phyloP scores from a whole-genome alignment of 1,140 invertebrate species.

The Onthophagus taurus region DNA sequence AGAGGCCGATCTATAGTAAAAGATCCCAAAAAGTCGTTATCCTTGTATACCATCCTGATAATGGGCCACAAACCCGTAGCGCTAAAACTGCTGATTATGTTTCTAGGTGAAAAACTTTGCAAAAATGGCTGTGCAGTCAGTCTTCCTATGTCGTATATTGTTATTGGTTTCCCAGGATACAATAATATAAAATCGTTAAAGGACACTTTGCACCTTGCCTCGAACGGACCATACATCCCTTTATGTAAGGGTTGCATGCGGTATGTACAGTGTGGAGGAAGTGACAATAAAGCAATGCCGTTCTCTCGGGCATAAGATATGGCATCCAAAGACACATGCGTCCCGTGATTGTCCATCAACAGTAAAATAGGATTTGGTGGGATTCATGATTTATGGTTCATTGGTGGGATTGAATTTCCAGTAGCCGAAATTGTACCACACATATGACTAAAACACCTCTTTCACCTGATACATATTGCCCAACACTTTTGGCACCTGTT shows the following conservation, averaged over 20 bases:
- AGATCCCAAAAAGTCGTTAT: neutral
- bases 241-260: conserved; percentile 38
- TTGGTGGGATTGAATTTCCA: conserved; percentile 30
- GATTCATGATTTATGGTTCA: conserved; percentile 7
- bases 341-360: conserved; percentile 17
- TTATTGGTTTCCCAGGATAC: no score
- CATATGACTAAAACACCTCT: conserved; percentile 30
- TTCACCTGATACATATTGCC: conserved; percentile 35
- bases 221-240: conserved; percentile 31
- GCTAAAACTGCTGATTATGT: conserved; percentile 19
- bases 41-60: conserved; percentile 9
- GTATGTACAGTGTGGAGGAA: conserved; percentile 35
- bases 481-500: conserved; percentile 35
- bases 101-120: conserved; percentile 18
- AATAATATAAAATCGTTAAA: conserved; percentile 27
- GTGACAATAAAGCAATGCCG: no score
- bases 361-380: conserved; percentile 7
- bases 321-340: conserved; percentile 21
- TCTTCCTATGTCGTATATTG: conserved; percentile 30
- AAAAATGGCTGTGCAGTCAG: conserved; percentile 17
- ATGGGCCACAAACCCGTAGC: conserved; percentile 19
- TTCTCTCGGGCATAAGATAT: conserved; percentile 28
- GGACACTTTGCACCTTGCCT: conserved; percentile 35
- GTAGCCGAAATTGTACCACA: conserved; percentile 28
- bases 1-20: neutral